phyloP scores from a whole-genome alignment of 2,888 invertebrate genomes.

The Drosophila mayaguana region DNA sequence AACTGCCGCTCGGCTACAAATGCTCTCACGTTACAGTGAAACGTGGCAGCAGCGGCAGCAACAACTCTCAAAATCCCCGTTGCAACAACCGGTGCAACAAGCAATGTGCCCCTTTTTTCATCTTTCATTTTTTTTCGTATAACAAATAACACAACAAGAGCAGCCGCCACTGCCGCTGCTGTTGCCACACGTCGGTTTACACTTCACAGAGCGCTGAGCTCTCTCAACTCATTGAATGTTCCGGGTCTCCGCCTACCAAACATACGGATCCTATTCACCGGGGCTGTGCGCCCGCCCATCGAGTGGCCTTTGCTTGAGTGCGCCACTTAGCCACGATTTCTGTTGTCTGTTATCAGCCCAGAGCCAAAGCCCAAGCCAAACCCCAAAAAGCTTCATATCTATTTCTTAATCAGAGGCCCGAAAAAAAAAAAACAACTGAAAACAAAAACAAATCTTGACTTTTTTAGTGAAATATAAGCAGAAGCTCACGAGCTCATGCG shows the following conservation, averaged over 20 bases:
- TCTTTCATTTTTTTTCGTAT: neutral
- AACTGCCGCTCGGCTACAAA: constrained; percentile 62
- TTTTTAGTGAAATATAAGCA: constrained; percentile 18
- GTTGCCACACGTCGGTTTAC: constrained; percentile 75
- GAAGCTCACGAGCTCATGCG: constrained; percentile 16
- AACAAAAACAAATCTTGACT: constrained; percentile 9
- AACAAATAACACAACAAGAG: constrained; percentile 20
- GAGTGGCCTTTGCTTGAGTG: constrained; percentile 65
- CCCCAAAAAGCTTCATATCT: constrained; percentile 46
- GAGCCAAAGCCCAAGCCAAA: neutral
- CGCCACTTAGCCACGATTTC: constrained; percentile 74
- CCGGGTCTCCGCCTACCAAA: constrained; percentile 68
- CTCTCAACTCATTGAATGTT: constrained; percentile 16
- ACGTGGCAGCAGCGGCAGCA: constrained; percentile 44
- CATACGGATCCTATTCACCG: constrained; percentile 43
- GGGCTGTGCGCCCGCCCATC: constrained; percentile 49
- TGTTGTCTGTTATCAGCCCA: constrained; percentile 62
- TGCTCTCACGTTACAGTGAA: constrained; percentile 76
- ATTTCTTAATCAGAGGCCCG: constrained; percentile 63
- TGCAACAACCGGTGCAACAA: constrained; percentile 25
- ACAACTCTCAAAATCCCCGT: constrained; percentile 19
- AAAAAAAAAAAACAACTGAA: constrained; percentile 49
- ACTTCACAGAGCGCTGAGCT: constrained; percentile 66
- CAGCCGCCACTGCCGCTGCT: constrained; percentile 21
- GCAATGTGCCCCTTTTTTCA: constrained; percentile 20